Base-by-base conservation (phyloP, 2,888 invertebrate species). In the Thereva unica region DNA sequence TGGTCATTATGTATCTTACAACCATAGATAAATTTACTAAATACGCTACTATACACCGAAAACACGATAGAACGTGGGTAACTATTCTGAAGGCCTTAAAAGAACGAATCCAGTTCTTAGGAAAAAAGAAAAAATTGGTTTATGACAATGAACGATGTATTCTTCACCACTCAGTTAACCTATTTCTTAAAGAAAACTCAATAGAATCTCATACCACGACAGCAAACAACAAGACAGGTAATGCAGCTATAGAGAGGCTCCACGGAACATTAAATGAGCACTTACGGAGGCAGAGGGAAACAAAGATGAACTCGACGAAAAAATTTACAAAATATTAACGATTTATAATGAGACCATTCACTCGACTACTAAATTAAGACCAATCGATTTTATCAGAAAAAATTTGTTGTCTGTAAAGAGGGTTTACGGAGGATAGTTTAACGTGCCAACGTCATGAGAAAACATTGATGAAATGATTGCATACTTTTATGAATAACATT, bases 251-350 rank as follows among this genome's bases (percentile, higher is more conserved):
- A 5, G 65, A 69, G 37, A 38, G 67, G 42, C 53, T 69, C 8
- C 64, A 64, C n/a, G 64, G 64, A 6, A 67, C 59, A 8, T 23
- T 67, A 38, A 69, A 69, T 9, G 67, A 69, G 54, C 69, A 67
- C 50, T 5, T 69, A 34, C 5, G 69, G 12, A 49, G 2, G n/a
- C 10, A 9, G 45, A 35, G 1, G 57, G 45, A 44, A 57, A 57
- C 10, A 35, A 34, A n/a, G n/a, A 4, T 5, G 35, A 57, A 45
- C 8, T 35, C 4, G 5, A 10, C 4, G 34, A 34, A 6, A 5
- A 38, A 56, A 56, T 56, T 56, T 56, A 41, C 7, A 56, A 56
- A 56, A 7, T 35, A 10, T 6, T 37, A 23, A 23, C 23, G 2
- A 23, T 23, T 23, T 23, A 23, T 23, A 23, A 23, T 23, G 23